Conservation (phyloP, 2,113 vertebrate genomes). For the Chitala chitala region DNA sequence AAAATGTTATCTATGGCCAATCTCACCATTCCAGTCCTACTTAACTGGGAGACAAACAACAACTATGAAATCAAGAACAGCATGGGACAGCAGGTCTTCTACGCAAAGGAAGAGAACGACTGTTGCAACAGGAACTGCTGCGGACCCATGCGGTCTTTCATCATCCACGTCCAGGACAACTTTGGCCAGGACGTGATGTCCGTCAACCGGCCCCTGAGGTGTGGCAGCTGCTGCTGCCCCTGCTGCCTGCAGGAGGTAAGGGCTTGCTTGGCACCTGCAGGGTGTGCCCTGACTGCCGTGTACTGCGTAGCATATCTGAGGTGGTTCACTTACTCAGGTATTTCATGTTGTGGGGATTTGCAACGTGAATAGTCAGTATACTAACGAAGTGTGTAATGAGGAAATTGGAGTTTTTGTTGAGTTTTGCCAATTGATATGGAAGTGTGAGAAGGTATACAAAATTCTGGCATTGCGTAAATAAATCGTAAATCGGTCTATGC, state of each 20-base stretch:
- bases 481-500: too few relatives aligned
- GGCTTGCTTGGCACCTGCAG: background rate
- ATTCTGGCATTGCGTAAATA: too few relatives aligned
- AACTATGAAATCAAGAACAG: slow-evolving; percentile 72
- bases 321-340: background rate
- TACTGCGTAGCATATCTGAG: too few relatives aligned
- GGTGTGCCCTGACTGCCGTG: too few relatives aligned
- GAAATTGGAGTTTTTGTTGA: too few relatives aligned
- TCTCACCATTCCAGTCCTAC: slow-evolving; percentile 52
- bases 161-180: slow-evolving; percentile 64
- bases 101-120: slow-evolving; percentile 64
- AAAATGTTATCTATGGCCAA: too few relatives aligned
- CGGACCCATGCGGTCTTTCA: slow-evolving; percentile 63
- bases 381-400: too few relatives aligned
- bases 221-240: slow-evolving; percentile 61
- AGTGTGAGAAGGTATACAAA: too few relatives aligned
- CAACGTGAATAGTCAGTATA: too few relatives aligned
- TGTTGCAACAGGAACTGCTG: slow-evolving; percentile 57
- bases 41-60: slow-evolving; percentile 69
- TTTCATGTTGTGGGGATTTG: too few relatives aligned
- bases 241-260: slow-evolving; percentile 75
- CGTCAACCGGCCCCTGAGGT: slow-evolving; percentile 58
- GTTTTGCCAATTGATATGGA: too few relatives aligned
- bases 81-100: slow-evolving; percentile 68
- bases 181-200: slow-evolving; percentile 60